These are phyloP conservation scores for Toxotes lorentzi DNA, from an alignment of 2,797 vertebrate genomes.

Conservation along the genomic window DNA sequence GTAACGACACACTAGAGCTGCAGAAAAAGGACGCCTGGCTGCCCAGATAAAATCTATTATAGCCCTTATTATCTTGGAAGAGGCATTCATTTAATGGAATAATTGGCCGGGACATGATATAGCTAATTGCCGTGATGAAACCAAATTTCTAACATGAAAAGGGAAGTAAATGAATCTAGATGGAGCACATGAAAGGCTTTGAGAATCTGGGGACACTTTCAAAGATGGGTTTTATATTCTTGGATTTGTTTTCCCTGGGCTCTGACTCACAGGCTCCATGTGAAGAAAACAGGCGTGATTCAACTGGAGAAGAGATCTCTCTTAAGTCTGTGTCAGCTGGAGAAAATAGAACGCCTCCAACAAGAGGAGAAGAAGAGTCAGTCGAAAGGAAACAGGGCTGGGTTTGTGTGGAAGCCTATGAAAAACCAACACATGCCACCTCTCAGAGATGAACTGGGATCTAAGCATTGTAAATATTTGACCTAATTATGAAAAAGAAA, in stretches of 20 bases:
- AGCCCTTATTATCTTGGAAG: constrained; percentile 67
- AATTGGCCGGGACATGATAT: constrained; percentile 74
- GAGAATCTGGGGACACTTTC: constrained; percentile 75
- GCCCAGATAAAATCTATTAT: constrained; percentile 79
- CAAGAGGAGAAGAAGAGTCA: constrained; percentile 44
- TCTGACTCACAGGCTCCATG: constrained; percentile 54
- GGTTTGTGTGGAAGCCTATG: constrained; percentile 41
- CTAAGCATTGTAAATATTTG: constrained; percentile 60
- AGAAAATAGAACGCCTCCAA: constrained; percentile 66
- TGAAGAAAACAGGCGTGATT: constrained; percentile 47
- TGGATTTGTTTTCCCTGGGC: constrained; percentile 61
- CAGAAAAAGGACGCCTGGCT: constrained; percentile 47
- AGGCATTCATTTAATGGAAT: constrained; percentile 79
- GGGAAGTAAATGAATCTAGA: constrained; percentile 81
- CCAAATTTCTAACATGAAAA: constrained; percentile 80
- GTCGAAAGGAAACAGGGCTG: constrained; percentile 25
- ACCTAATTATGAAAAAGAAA: constrained; percentile 64
- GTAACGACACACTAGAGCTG: constrained; percentile 69
- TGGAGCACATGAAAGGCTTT: constrained; percentile 71
- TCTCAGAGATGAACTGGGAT: constrained; percentile 46
- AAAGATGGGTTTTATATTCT: constrained; percentile 77
- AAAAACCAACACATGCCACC: constrained; percentile 6
- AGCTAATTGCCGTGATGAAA: constrained; percentile 85
- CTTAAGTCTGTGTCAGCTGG: constrained; percentile 52
- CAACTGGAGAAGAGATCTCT: constrained; percentile 55